Conservation (phyloP, 2,797 vertebrate genomes). For the Clarias laeviceps region DNA sequence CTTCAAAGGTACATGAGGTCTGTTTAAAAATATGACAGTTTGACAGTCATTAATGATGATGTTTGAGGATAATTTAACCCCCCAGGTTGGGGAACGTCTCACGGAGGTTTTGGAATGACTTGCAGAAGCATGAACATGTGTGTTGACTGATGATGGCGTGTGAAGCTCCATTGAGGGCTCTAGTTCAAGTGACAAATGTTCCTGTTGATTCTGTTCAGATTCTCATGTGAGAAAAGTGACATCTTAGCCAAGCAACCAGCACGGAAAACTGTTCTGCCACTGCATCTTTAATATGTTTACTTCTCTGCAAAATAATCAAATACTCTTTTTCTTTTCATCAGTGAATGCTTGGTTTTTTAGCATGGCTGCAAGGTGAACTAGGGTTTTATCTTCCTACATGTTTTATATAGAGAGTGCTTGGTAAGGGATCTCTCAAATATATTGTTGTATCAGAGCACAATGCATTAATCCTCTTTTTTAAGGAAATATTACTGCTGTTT, state of each 20-base stretch:
- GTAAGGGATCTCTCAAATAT: neutral
- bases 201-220: conserved; percentile 36
- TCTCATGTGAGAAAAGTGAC: conserved; percentile 21
- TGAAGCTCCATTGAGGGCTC: conserved; percentile 32
- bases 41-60: conserved; percentile 46
- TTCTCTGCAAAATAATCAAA: conserved; percentile 15
- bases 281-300: conserved; percentile 37
- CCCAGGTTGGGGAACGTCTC: neutral
- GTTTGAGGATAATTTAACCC: conserved; percentile 62
- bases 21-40: neutral
- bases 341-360: neutral
- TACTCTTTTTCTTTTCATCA: neutral
- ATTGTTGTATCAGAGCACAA: neutral
- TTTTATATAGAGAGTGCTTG: neutral
- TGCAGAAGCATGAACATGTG: conserved; percentile 32
- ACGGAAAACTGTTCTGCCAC: conserved; percentile 18
- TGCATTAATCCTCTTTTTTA: neutral
- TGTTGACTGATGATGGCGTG: conserved; percentile 29
- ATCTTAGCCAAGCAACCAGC: neutral
- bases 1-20: neutral
- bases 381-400: neutral
- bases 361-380: neutral
- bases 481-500: neutral
- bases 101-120: neutral
- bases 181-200: conserved; percentile 44